Conservation (phyloP, 2,113 vertebrate genomes). For the Accipiter cooperii region DNA sequence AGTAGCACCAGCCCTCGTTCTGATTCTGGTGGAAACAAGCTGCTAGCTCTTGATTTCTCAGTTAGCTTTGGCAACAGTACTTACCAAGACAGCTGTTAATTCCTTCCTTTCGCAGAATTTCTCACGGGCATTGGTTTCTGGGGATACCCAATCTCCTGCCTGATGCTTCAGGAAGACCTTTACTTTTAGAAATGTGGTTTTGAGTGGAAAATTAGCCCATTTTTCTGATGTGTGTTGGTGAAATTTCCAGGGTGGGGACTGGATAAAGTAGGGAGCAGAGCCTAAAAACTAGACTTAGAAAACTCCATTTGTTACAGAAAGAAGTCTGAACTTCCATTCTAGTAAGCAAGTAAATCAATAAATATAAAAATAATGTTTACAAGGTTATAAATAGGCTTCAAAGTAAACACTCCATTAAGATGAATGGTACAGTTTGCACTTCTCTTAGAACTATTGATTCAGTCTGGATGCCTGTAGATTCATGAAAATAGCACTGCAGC, state of each 20-base stretch:
- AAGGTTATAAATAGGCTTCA: background rate
- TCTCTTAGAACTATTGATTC: conserved; percentile 18
- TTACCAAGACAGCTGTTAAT: background rate
- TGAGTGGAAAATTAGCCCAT: background rate
- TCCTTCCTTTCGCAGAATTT: background rate
- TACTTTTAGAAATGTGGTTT: background rate
- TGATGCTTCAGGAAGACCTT: background rate
- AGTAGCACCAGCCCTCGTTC: background rate
- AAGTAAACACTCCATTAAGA: conserved; percentile 14
- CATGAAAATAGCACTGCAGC: background rate
- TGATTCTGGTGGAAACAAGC: background rate
- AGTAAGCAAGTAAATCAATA: conserved; percentile 16
- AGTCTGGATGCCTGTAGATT: background rate
- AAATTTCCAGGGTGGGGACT: background rate
- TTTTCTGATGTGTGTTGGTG: background rate
- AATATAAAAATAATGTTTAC: conserved; percentile 26
- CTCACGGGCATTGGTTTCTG: background rate
- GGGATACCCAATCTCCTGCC: background rate
- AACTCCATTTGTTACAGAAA: background rate
- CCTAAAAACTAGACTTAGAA: background rate
- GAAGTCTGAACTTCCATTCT: background rate
- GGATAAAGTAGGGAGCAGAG: background rate
- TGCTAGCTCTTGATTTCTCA: background rate
- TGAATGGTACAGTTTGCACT: background rate
- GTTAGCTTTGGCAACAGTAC: background rate